A percentile compares a stretch with the other conserved stretches of the same genome.
Conservation (phyloP, 2,888 invertebrate genomes). For the Brachyptera putata region DNA sequence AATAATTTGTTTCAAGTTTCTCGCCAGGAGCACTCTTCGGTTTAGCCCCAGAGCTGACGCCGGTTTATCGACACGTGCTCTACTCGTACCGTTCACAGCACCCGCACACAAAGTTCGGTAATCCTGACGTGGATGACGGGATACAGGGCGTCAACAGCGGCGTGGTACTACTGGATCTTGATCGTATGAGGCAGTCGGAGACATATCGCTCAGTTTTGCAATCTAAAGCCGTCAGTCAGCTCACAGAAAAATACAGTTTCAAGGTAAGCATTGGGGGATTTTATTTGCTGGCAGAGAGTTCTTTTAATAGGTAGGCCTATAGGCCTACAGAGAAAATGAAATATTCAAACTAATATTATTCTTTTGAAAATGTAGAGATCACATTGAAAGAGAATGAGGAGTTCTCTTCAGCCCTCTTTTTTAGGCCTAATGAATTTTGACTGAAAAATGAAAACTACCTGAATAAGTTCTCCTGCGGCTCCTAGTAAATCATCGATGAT, state of each 20-base stretch:
- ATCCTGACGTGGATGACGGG: conserved; percentile 48
- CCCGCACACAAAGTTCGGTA: conserved; percentile 59
- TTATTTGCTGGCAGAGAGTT: background rate
- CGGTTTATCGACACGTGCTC: conserved; percentile 72
- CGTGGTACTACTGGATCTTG: conserved; percentile 65
- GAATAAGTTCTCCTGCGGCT: too few species aligned
- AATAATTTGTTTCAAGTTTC: too few species aligned
- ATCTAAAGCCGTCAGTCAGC: conserved; percentile 50
- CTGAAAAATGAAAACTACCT: too few species aligned
- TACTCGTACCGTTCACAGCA: conserved; percentile 61
- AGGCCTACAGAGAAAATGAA: too few species aligned
- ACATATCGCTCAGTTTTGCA: conserved; percentile 56
- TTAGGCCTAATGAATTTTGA: too few species aligned
- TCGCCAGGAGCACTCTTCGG: conserved; percentile 65
- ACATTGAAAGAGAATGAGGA: too few species aligned
- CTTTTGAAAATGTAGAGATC: too few species aligned
- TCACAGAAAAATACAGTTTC: conserved; percentile 60
- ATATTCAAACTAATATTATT: too few species aligned
- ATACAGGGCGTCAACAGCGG: conserved; percentile 80
- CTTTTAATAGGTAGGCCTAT: background rate
- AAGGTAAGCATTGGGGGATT: conserved; percentile 42
- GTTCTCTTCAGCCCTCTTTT: too few species aligned
- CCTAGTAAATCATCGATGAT: too few species aligned
- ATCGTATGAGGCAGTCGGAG: conserved; percentile 59
- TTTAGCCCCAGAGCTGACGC: conserved; percentile 67